A percentile compares a stretch with the other conserved stretches of the same genome.
Conservation (phyloP, 2,113 vertebrate species). For the Hucho hucho region DNA sequence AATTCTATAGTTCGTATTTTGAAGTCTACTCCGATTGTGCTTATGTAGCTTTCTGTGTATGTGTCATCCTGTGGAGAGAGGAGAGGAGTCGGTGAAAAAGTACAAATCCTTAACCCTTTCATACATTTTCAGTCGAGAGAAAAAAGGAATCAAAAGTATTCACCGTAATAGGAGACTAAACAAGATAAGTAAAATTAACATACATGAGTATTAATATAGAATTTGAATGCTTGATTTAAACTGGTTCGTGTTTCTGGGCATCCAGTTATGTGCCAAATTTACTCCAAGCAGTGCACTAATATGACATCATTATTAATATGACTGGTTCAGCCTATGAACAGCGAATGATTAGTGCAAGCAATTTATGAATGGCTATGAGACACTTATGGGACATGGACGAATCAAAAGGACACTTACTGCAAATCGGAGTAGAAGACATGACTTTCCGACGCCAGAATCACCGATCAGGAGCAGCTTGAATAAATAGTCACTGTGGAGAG, state of each 20-base stretch:
- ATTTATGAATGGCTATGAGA: neutral
- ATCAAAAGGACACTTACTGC: conserved; percentile 84
- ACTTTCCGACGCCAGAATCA: conserved; percentile 98
- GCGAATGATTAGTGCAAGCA: neutral
- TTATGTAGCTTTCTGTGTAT: conserved; percentile 99
- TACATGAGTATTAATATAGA: neutral
- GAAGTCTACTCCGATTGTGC: conserved; percentile 99
- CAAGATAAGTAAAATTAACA: neutral
- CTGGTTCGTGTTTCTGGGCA: too few species aligned
- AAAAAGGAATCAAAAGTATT: neutral
- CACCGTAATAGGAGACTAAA: neutral
- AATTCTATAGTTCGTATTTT: conserved; percentile 99
- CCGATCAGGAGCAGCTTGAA: conserved; percentile 99
- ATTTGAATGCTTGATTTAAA: neutral
- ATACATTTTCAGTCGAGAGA: neutral
- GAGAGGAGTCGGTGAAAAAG: conserved; percentile 35
- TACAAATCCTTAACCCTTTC: conserved; percentile 4
- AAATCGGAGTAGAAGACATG: conserved; percentile 98
- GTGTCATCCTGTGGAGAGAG: conserved; percentile 89
- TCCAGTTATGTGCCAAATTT: too few species aligned
- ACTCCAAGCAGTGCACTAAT: neutral
- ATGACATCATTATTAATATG: neutral
- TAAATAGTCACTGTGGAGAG: conserved; percentile 96
- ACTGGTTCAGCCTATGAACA: neutral
- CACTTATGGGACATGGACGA: neutral